phyloP scores from a whole-genome alignment of 2,888 invertebrate species.

The Hypena proboscidalis region DNA sequence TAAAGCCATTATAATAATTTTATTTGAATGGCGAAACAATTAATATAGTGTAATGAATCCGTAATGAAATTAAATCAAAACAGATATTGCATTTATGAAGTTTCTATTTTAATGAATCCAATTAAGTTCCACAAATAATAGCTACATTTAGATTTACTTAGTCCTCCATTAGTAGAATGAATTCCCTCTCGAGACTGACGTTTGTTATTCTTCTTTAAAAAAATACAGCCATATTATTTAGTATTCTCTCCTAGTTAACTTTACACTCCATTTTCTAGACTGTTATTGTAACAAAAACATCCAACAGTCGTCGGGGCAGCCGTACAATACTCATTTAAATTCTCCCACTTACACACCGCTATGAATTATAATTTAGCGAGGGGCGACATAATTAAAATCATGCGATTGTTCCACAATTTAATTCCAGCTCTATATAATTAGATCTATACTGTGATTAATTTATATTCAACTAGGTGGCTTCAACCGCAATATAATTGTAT shows the following conservation, averaged over 20 bases:
- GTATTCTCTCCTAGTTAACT: constrained; percentile 6
- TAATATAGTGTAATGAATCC: too few species aligned
- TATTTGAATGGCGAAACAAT: too few species aligned
- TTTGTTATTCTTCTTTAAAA: not conserved
- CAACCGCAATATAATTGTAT: constrained; percentile 10
- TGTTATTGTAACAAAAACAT: constrained; percentile 30
- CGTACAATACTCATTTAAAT: constrained; percentile 34
- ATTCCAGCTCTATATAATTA: constrained; percentile 19
- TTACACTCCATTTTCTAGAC: constrained; percentile 17
- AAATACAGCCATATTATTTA: not conserved
- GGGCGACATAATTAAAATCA: constrained; percentile 49
- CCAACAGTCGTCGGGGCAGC: constrained; percentile 13
- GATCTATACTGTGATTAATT: constrained; percentile 24
- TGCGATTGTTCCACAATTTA: constrained; percentile 42
- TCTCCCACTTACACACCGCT: constrained; percentile 40
- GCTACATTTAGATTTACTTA: too few species aligned
- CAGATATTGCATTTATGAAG: too few species aligned
- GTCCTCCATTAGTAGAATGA: too few species aligned
- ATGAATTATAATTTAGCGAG: constrained; percentile 53
- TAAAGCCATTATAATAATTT: too few species aligned
- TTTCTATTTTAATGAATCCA: too few species aligned
- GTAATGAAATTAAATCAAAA: too few species aligned
- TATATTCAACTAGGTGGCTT: constrained; percentile 16
- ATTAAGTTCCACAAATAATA: too few species aligned
- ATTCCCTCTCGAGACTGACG: too few species aligned